These are phyloP conservation scores for Distichodus sexfasciatus DNA, from an alignment of 2,797 vertebrate species.

Conservation along the genomic window DNA sequence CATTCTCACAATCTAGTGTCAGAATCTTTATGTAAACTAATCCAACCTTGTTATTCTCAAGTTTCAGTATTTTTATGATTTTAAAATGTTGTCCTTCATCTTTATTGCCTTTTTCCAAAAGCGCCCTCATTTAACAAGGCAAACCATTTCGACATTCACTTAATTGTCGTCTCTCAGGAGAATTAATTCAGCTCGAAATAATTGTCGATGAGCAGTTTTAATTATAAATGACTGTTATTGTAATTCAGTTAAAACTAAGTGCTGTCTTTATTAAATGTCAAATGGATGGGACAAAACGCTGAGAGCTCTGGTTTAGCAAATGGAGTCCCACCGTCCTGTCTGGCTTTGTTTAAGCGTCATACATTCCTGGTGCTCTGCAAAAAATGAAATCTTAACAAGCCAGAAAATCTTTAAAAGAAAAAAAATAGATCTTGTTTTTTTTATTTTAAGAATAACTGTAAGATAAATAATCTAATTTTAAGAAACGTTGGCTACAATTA, in stretches of 20 bases:
- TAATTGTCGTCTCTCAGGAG: background rate
- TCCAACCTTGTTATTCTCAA: too few species aligned
- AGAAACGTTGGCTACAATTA: too few species aligned
- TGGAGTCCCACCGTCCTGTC: background rate
- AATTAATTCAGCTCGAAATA: constrained; percentile 11
- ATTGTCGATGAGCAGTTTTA: background rate
- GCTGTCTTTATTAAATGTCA: background rate
- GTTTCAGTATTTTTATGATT: too few species aligned
- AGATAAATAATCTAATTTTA: too few species aligned
- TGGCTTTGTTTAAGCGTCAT: background rate
- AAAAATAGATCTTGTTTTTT: too few species aligned
- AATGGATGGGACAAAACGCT: background rate
- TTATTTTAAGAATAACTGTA: too few species aligned
- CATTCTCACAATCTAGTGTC: too few species aligned
- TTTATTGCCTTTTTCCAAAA: background rate
- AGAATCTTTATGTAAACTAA: too few species aligned
- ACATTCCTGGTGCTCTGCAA: too few species aligned
- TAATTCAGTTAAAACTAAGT: background rate
- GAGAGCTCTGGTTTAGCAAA: background rate
- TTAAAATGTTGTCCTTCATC: background rate
- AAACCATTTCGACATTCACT: background rate
- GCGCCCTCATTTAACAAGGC: background rate
- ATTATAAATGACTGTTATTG: constrained; percentile 6
- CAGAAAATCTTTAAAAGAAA: too few species aligned
- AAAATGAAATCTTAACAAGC: too few species aligned